Percentiles rank a stretch among this genome's conserved stretches.
phyloP scores from a whole-genome alignment of 1,140 invertebrate genomes.

The Hyphantria cunea region DNA sequence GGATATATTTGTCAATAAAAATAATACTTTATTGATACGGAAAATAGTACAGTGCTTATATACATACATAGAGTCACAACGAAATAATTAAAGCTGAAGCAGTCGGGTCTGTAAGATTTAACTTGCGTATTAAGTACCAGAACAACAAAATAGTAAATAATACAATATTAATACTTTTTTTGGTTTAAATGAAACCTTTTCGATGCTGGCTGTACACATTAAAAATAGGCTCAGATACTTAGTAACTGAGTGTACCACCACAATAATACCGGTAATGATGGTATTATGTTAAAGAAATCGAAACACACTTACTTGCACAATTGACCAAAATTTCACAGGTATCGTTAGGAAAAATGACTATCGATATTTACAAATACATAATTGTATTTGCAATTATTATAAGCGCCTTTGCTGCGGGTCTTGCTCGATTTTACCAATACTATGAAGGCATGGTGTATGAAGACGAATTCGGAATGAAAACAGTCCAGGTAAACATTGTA shows the following conservation, averaged over 20 bases:
- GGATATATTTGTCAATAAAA: no score
- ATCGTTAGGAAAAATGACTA: constrained; percentile 83
- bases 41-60: no score
- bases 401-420: constrained; percentile 79
- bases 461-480: constrained; percentile 77
- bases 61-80: no score
- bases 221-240: no score
- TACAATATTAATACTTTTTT: no score
- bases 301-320: background rate
- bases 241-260: background rate
- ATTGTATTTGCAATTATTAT: constrained; percentile 82
- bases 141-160: no score
- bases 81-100: no score
- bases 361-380: constrained; percentile 82
- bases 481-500: constrained; percentile 54
- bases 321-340: constrained; percentile 54
- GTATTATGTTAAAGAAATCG: background rate
- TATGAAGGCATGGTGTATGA: constrained; percentile 84
- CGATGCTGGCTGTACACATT: no score
- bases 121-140: no score
- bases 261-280: background rate
- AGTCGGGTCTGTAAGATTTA: no score
- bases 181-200: no score
- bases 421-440: constrained; percentile 81
- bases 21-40: no score